Percentiles rank a stretch among this genome's conserved stretches.
These are phyloP conservation scores for Drusus annulatus DNA, from an alignment of 1,140 invertebrate species.

Conservation along the genomic window DNA sequence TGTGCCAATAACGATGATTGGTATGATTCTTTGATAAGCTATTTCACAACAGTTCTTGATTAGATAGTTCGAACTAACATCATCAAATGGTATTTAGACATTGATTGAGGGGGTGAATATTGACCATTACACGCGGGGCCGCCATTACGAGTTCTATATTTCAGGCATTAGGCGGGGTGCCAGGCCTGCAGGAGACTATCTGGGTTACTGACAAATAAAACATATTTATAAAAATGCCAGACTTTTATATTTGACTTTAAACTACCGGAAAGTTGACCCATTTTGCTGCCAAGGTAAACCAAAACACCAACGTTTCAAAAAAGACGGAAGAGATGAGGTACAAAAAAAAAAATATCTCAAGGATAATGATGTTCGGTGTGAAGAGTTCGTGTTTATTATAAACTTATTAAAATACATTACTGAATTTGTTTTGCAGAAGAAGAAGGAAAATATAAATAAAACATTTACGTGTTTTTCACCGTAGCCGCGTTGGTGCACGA, in stretches of 20 bases:
- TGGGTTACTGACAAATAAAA: slow-evolving; percentile 22
- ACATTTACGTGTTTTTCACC: neutral
- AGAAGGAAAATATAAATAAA: neutral
- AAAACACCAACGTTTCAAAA: too few relatives aligned
- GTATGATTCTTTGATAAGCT: too few relatives aligned
- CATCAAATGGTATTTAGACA: too few relatives aligned
- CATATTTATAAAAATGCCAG: neutral
- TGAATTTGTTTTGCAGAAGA: too few relatives aligned
- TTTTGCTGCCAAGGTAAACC: neutral
- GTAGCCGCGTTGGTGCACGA: neutral
- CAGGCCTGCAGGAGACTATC: slow-evolving; percentile 22
- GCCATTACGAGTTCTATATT: slow-evolving; percentile 7
- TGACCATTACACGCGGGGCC: slow-evolving; percentile 1
- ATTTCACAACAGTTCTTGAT: too few relatives aligned
- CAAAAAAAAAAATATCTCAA: too few relatives aligned
- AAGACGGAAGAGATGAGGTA: too few relatives aligned
- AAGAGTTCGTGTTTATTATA: too few relatives aligned
- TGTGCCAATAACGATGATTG: too few relatives aligned
- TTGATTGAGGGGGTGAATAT: neutral
- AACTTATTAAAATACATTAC: too few relatives aligned
- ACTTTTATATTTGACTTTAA: neutral
- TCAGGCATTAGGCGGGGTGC: slow-evolving; percentile 15
- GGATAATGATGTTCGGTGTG: too few relatives aligned
- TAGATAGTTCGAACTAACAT: too few relatives aligned
- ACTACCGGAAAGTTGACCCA: neutral